Evolutionary conservation across 2,888 invertebrate genomes (phyloP).

Genomic region (Belgica antarctica): DNA sequence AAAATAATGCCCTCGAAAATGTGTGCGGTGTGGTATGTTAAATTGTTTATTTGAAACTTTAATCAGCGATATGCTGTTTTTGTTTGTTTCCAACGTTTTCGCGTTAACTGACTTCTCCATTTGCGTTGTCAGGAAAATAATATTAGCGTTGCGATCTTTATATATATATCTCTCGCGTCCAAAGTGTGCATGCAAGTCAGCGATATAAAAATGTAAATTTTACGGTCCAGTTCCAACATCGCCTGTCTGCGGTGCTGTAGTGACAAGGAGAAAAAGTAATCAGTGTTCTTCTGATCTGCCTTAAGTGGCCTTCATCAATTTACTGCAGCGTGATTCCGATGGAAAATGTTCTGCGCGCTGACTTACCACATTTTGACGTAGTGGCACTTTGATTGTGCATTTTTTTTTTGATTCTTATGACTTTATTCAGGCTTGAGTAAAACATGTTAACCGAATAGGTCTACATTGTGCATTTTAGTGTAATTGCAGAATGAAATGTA

Average conservation of each 20-base stretch:
- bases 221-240: neutral
- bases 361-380: neutral
- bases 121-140: neutral
- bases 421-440: no score
- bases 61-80: slow-evolving; percentile 30
- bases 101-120: neutral
- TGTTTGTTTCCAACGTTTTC: neutral
- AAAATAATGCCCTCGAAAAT: slow-evolving; percentile 21
- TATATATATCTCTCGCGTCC: neutral
- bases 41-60: slow-evolving; percentile 33
- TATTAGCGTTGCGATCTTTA: slow-evolving; percentile 15
- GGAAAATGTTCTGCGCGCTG: neutral
- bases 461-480: no score
- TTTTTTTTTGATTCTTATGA: no score
- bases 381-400: slow-evolving; percentile 4
- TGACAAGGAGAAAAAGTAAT: neutral
- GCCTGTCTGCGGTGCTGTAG: neutral
- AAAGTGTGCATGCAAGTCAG: no score
- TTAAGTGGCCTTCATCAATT: neutral
- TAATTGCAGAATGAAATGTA: no score
- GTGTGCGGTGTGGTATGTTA: slow-evolving; percentile 4
- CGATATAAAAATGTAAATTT: neutral
- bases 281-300: neutral
- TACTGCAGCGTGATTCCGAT: neutral
- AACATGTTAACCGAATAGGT: no score